Base-by-base conservation (phyloP, 2,888 invertebrate genomes). In the Mylabris sibirica region DNA sequence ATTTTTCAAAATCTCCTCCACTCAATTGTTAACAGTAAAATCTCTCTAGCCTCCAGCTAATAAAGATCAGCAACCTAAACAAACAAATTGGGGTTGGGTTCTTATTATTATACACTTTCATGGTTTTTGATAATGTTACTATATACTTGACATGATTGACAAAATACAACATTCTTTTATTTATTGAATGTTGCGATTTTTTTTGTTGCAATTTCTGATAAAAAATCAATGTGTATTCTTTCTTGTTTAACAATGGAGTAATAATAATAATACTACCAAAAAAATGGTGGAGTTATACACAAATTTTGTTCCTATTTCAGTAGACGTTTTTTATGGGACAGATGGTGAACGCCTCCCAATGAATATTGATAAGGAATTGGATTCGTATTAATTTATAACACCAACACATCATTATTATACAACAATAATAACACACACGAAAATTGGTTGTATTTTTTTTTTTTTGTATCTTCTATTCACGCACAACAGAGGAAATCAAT, bases 301-400 rank as follows among this genome's bases (percentile, higher is more conserved):
- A 35, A 11, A 41, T 14, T 49, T 6, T 9, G 49, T 20, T 49
- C 20, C 49, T 20, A 49, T 49, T 49, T 20, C 49, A 49, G 49
- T 49, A 20, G 49, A 49, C 59, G 73, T 82, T 82, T 81, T 82
- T 82, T 81, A 81, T 79, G 78, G 77, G 82, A 82, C 82, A 82
- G 82, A 82, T 82, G 82, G 78, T 80, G 53, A 72, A 74, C 82
- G 82, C 83, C 83, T 20, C 81, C 82, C 82, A 80, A 83, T 83
- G 83, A 83, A 83, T 83, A 83, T 82, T 83, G 82, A 83, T 83
- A 82, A 81, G 81, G 77, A 79, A 82, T 82, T 80, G 82, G 78
- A 78, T 77, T 77, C 60, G 44, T 73, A 75, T 76, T 78, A 80
- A 81, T 81, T 81, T 81, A 80, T 76, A 75, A 76, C 75, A 71